A percentile compares a stretch with the other conserved stretches of the same genome.
Conservation (phyloP, 1,140 invertebrate genomes). For the Sinonovacula constricta region DNA sequence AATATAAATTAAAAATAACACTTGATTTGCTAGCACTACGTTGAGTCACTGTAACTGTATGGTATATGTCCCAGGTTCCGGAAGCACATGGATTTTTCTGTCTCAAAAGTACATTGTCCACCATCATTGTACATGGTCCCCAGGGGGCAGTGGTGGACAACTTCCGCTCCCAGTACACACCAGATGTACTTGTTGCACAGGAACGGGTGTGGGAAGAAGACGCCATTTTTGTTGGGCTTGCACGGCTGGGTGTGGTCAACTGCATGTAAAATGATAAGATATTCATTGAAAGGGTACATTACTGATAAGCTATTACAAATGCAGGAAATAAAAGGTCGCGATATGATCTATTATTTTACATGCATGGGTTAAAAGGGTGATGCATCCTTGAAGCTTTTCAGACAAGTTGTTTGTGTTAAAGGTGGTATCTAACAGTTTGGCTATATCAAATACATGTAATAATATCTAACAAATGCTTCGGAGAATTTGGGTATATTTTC, state of each 20-base stretch:
- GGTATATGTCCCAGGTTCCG: too few species aligned
- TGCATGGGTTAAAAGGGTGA: neutral
- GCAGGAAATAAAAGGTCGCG: too few species aligned
- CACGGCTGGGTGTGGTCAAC: constrained; percentile 54
- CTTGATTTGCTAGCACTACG: too few species aligned
- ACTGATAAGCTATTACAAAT: too few species aligned
- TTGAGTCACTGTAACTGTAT: too few species aligned
- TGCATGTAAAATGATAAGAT: constrained; percentile 12
- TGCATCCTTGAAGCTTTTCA: neutral
- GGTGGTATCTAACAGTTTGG: too few species aligned
- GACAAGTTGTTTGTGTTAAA: too few species aligned
- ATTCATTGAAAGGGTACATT: too few species aligned
- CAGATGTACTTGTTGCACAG: constrained; percentile 57
- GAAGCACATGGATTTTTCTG: constrained; percentile 43
- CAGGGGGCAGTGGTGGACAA: constrained; percentile 50
- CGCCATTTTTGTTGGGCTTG: constrained; percentile 51
- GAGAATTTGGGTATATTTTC: too few species aligned
- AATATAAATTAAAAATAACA: too few species aligned
- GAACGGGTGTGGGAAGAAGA: constrained; percentile 50
- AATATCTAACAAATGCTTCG: too few species aligned
- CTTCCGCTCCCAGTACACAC: constrained; percentile 53
- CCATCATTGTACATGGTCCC: constrained; percentile 50
- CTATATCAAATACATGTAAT: too few species aligned
- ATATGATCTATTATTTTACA: neutral
- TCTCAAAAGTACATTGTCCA: constrained; percentile 55